These are phyloP conservation scores for Caenorhabditis remanei DNA, from an alignment of 1,140 invertebrate species.

Conservation along the genomic window DNA sequence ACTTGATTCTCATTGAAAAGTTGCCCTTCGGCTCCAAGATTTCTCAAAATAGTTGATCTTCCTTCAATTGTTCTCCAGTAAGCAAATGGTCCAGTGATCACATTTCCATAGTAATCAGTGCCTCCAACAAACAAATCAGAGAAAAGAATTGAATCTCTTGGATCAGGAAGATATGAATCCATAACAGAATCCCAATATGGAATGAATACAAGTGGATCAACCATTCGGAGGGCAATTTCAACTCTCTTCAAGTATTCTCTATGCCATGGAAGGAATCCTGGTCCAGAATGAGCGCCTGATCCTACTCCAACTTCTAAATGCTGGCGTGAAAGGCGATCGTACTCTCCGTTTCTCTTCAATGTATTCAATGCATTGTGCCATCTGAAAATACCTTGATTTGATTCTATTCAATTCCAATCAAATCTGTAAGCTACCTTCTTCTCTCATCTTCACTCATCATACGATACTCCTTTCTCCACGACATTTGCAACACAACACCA, in stretches of 20 bases:
- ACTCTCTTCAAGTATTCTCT: slow-evolving; percentile 73
- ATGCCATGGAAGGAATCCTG: slow-evolving; percentile 76
- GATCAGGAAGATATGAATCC: slow-evolving; percentile 73
- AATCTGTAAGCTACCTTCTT: slow-evolving; percentile 48
- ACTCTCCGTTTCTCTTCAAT: slow-evolving; percentile 78
- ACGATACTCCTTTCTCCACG: slow-evolving; percentile 78
- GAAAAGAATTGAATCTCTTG: slow-evolving; percentile 77
- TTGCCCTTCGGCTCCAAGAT: slow-evolving; percentile 66
- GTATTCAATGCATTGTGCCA: slow-evolving; percentile 78
- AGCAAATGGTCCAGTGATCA: slow-evolving; percentile 78
- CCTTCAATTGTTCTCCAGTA: slow-evolving; percentile 77
- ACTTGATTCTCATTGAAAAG: slow-evolving; percentile 68
- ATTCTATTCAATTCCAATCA: background rate
- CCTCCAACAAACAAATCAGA: slow-evolving; percentile 76
- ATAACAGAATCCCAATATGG: slow-evolving; percentile 78
- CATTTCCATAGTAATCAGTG: slow-evolving; percentile 77
- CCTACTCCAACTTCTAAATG: slow-evolving; percentile 71
- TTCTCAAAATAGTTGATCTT: slow-evolving; percentile 70
- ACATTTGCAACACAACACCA: slow-evolving; percentile 58
- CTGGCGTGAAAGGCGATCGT: slow-evolving; percentile 70
- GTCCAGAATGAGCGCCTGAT: slow-evolving; percentile 73
- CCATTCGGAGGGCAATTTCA: slow-evolving; percentile 75
- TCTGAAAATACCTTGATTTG: slow-evolving; percentile 1
- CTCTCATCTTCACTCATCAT: slow-evolving; percentile 78
- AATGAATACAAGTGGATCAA: slow-evolving; percentile 74